phyloP scores from a whole-genome alignment of 2,888 invertebrate genomes.

The Lithodes maja region DNA sequence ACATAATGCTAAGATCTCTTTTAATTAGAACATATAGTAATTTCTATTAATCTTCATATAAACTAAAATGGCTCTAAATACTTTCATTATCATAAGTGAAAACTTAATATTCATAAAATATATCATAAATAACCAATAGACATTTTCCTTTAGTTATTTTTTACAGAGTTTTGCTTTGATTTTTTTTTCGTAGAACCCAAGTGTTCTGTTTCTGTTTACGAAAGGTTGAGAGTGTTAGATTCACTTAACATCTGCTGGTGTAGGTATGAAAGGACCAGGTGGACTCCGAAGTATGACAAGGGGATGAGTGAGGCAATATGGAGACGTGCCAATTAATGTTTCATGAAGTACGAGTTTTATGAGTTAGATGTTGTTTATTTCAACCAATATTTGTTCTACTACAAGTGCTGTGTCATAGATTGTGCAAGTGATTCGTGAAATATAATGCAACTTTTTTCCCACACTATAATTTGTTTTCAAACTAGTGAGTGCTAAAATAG shows the following conservation, averaged over 20 bases:
- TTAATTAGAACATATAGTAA: conserved; percentile 12
- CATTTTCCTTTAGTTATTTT: background rate
- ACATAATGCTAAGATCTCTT: conserved; percentile 9
- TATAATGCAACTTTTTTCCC: too few relatives aligned
- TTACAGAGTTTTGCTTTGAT: background rate
- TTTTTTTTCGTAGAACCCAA: background rate
- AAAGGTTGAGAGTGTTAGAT: background rate
- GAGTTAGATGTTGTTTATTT: too few relatives aligned
- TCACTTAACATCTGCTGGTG: conserved; percentile 16
- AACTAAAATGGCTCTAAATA: conserved; percentile 9
- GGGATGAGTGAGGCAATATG: background rate
- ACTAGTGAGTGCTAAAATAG: too few relatives aligned
- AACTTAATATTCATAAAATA: background rate
- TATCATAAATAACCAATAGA: conserved; percentile 15
- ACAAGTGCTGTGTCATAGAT: too few relatives aligned
- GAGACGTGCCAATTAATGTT: too few relatives aligned
- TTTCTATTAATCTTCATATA: conserved; percentile 8
- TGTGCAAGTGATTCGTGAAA: too few relatives aligned
- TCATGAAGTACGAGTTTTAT: too few relatives aligned
- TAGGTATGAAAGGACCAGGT: background rate
- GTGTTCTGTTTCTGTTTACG: background rate
- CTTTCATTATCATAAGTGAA: background rate
- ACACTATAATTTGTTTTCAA: too few relatives aligned
- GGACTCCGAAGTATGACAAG: conserved; percentile 13
- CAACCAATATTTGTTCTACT: too few relatives aligned